A percentile compares a stretch with the other conserved stretches of the same genome.
Evolutionary conservation across 2,797 vertebrate genomes (phyloP).

Genomic region (Lepus townsendii): DNA sequence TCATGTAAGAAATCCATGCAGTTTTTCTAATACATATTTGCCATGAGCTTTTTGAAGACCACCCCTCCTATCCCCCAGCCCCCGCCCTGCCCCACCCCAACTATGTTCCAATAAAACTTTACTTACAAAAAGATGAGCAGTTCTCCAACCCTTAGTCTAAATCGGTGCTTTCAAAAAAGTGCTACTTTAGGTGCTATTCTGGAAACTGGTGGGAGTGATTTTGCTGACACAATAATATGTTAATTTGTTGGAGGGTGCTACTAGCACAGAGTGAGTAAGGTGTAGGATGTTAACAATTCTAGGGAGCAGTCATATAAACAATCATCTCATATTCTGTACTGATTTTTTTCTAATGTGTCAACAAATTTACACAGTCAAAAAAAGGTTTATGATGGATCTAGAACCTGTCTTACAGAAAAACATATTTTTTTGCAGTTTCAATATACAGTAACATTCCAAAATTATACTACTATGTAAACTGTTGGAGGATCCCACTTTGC

Average conservation of each 20-base stretch:
- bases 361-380: constrained; percentile 6
- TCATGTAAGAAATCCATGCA: too few species aligned
- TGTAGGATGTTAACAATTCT: neutral
- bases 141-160: neutral
- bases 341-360: neutral
- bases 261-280: neutral
- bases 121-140: neutral
- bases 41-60: too few species aligned
- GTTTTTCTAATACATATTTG: too few species aligned
- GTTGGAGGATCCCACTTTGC: neutral
- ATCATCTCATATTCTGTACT: neutral
- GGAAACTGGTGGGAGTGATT: neutral
- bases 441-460: neutral
- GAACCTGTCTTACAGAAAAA: constrained; percentile 18
- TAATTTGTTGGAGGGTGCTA: neutral
- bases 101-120: neutral
- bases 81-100: too few species aligned
- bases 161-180: neutral
- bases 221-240: neutral
- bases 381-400: neutral
- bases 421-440: neutral
- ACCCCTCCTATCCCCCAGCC: too few species aligned
- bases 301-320: neutral
- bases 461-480: neutral
- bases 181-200: neutral